These are phyloP conservation scores for Xestia ashworthii DNA, from an alignment of 2,888 invertebrate species.

Conservation along the genomic window DNA sequence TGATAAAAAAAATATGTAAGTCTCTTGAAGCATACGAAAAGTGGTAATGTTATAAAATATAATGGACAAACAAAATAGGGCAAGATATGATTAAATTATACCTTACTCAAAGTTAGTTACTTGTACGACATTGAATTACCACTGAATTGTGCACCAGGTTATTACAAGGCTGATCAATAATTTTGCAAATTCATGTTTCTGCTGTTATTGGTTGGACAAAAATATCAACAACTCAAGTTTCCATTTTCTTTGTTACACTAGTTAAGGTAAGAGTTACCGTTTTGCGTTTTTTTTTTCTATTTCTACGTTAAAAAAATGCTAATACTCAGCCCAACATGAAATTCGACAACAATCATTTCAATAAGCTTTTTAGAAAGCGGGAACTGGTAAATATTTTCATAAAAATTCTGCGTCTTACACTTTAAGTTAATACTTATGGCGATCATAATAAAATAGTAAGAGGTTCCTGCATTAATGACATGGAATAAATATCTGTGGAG, in stretches of 20 bases:
- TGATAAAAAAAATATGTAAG: constrained; percentile 12
- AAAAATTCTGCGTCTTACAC: constrained; percentile 12
- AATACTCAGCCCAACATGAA: background rate
- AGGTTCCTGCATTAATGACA: constrained; percentile 50
- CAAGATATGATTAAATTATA: background rate
- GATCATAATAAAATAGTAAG: background rate
- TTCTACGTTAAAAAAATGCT: background rate
- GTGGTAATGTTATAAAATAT: background rate
- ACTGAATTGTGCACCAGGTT: constrained; percentile 3
- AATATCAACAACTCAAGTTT: background rate
- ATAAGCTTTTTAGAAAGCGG: background rate
- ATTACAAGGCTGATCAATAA: background rate
- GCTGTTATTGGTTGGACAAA: background rate
- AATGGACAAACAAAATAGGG: constrained; percentile 6
- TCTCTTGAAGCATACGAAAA: constrained; percentile 15
- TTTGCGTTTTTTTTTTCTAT: background rate
- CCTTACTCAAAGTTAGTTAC: constrained; percentile 3
- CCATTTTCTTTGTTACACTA: background rate
- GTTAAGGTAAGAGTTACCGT: background rate
- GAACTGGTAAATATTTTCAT: background rate
- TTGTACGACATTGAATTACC: constrained; percentile 13
- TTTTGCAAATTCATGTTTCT: background rate
- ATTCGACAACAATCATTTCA: background rate
- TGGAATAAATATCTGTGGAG: constrained; percentile 19
- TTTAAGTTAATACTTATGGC: constrained; percentile 1